Conservation (phyloP, 2,113 vertebrate species). For the Amphilophus citrinellus region DNA sequence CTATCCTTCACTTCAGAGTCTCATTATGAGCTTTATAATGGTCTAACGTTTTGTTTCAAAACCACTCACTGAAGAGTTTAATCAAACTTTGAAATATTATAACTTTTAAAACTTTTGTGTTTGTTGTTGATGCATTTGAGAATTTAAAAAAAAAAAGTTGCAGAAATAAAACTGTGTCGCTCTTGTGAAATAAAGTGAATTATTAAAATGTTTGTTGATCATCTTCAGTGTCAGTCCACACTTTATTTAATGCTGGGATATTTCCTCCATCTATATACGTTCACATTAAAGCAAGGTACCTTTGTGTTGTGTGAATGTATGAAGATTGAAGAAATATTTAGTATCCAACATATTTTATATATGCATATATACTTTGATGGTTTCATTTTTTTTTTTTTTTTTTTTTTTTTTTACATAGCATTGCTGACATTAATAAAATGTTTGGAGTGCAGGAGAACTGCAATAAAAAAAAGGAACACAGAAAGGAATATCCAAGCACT, state of each 20-base stretch:
- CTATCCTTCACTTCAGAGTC: not conserved
- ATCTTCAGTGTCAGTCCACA: too few relatives aligned
- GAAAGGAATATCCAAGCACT: not conserved
- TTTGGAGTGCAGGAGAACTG: not conserved
- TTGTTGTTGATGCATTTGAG: not conserved
- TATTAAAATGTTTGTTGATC: not conserved
- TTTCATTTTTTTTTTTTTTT: not conserved
- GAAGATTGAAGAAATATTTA: not conserved
- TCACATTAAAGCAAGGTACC: not conserved
- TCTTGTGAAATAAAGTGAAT: not conserved
- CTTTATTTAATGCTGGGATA: not conserved
- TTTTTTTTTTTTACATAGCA: not conserved
- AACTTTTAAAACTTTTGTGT: not conserved
- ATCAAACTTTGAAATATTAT: not conserved
- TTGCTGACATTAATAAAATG: not conserved
- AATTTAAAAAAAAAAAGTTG: not conserved
- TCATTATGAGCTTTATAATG: not conserved
- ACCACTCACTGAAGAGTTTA: not conserved
- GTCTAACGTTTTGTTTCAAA: not conserved
- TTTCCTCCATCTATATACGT: not conserved
- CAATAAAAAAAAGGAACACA: not conserved
- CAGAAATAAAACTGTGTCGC: not conserved
- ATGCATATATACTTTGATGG: not conserved
- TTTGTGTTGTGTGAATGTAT: not conserved
- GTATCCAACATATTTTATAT: not conserved